Conservation (phyloP, 2,888 invertebrate genomes). For the Hofmannophila pseudospretella region DNA sequence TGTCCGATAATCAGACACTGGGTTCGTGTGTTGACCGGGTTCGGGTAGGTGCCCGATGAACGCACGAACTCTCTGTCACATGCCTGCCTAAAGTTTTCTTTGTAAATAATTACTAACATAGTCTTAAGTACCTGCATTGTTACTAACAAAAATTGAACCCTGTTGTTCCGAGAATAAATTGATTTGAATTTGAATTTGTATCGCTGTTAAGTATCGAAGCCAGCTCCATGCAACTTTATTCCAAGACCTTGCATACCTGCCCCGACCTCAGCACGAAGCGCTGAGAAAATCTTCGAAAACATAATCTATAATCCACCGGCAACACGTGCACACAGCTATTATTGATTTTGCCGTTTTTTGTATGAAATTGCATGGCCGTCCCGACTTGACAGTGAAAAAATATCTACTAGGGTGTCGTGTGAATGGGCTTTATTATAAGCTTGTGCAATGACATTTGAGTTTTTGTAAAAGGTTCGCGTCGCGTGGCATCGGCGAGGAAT, state of each 20-base stretch:
- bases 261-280: conserved; percentile 47
- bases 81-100: no score
- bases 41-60: no score
- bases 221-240: conserved; percentile 33
- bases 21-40: no score
- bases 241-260: conserved; percentile 50
- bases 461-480: conserved; percentile 54
- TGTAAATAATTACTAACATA: no score
- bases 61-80: no score
- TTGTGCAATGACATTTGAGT: conserved; percentile 71
- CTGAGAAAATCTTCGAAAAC: conserved; percentile 71
- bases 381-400: conserved; percentile 67
- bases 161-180: no score
- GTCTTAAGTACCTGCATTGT: no score
- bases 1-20: no score
- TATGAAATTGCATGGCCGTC: conserved; percentile 70
- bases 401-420: conserved; percentile 53
- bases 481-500: conserved; percentile 52
- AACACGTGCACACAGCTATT: conserved; percentile 75
- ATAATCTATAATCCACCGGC: conserved; percentile 74
- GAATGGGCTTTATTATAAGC: conserved; percentile 73
- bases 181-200: no score
- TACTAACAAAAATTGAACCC: no score
- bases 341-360: conserved; percentile 77
- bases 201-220: no score